Conservation (phyloP, 2,888 invertebrate species). For the Temnothorax ravouxi region DNA sequence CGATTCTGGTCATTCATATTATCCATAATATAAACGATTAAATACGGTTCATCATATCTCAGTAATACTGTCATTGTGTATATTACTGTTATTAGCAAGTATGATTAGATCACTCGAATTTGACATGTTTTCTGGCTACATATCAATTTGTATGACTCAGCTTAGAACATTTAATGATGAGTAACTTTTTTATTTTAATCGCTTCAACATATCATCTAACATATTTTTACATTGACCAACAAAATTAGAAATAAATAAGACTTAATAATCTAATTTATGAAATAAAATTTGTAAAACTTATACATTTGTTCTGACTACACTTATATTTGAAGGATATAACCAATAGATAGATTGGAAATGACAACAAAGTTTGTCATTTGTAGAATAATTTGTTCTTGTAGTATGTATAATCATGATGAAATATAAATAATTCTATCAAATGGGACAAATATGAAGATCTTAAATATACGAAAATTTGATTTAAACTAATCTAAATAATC, state of each 20-base stretch:
- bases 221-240: neutral
- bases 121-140: conserved; percentile 17
- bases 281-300: neutral
- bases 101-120: neutral
- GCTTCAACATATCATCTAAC: conserved; percentile 6
- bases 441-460: neutral
- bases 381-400: conserved; percentile 4
- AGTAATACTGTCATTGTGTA: neutral
- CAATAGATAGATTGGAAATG: neutral
- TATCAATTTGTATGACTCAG: conserved; percentile 27
- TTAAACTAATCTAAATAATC: neutral
- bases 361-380: neutral
- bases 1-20: neutral
- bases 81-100: neutral
- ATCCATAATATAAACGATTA: neutral
- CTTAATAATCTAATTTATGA: neutral
- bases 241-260: neutral
- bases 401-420: neutral
- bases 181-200: neutral
- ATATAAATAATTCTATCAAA: conserved; percentile 19
- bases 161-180: conserved; percentile 2
- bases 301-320: neutral
- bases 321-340: neutral
- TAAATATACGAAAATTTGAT: neutral
- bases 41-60: neutral